phyloP scores from a whole-genome alignment of 1,140 invertebrate genomes.

The Leptopilina clavipes region DNA sequence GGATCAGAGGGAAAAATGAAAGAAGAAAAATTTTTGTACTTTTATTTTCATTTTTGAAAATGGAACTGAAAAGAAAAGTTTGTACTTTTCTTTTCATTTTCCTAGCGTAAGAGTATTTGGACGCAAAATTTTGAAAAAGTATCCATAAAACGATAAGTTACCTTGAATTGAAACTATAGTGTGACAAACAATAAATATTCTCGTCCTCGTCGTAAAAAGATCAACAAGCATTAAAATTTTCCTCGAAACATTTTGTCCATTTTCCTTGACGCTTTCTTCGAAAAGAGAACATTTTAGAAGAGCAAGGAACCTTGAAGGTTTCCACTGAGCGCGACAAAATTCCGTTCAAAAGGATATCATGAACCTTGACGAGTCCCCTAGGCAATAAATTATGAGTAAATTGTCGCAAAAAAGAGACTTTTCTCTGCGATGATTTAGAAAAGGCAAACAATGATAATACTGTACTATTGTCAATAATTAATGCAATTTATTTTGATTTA shows the following conservation, averaged over 20 bases:
- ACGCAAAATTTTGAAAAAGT: neutral
- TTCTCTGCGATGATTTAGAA: neutral
- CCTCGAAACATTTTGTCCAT: slow-evolving; percentile 4
- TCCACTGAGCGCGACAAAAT: too few relatives aligned
- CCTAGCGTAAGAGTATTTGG: too few relatives aligned
- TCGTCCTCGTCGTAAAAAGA: neutral
- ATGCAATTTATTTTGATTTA: slow-evolving; percentile 15
- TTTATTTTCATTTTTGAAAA: too few relatives aligned
- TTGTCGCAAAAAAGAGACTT: slow-evolving; percentile 2
- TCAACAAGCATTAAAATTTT: neutral
- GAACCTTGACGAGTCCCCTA: neutral
- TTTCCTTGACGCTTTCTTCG: slow-evolving; percentile 15
- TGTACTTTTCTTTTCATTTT: too few relatives aligned
- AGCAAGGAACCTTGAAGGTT: neutral
- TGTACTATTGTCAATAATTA: too few relatives aligned
- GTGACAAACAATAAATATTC: neutral
- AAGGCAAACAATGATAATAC: too few relatives aligned
- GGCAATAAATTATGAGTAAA: neutral
- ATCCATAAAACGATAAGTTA: slow-evolving; percentile 26
- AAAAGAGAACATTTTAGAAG: neutral
- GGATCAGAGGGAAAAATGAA: too few relatives aligned
- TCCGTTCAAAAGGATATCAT: slow-evolving; percentile 1
- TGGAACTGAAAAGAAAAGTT: too few relatives aligned
- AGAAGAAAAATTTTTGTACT: too few relatives aligned
- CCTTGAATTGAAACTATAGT: slow-evolving; percentile 25